Conservation (phyloP, 2,888 invertebrate species). For the Caenorhabditis sp. region DNA sequence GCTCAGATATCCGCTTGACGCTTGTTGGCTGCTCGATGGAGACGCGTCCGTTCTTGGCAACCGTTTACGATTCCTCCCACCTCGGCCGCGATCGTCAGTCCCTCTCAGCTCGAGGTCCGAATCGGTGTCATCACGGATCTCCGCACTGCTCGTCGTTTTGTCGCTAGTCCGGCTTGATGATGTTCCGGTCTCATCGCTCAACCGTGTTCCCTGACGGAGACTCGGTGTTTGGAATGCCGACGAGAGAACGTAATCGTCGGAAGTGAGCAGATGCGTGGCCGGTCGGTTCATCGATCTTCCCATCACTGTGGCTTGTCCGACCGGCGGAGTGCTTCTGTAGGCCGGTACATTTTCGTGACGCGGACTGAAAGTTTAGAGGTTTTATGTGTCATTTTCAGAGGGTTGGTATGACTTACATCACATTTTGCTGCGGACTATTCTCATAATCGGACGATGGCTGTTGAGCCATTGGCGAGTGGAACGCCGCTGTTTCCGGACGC, state of each 20-base stretch:
- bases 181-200: constrained; percentile 64
- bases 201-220: constrained; percentile 43
- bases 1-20: constrained; percentile 76
- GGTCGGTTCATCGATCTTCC: constrained; percentile 55
- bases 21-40: constrained; percentile 60
- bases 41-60: constrained; percentile 45
- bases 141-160: constrained; percentile 61
- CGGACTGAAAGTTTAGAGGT: constrained; percentile 56
- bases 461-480: constrained; percentile 58
- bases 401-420: constrained; percentile 30
- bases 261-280: constrained; percentile 69
- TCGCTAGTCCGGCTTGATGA: constrained; percentile 61
- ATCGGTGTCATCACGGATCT: constrained; percentile 63
- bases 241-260: constrained; percentile 74
- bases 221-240: constrained; percentile 65
- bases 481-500: constrained; percentile 31
- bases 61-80: constrained; percentile 53
- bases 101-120: constrained; percentile 61
- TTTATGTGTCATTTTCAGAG: too few relatives aligned
- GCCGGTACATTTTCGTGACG: constrained; percentile 67
- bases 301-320: constrained; percentile 66
- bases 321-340: constrained; percentile 67
- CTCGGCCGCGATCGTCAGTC: constrained; percentile 45
- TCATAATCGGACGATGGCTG: constrained; percentile 66
- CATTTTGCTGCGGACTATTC: constrained; percentile 62